These are phyloP conservation scores for Spea hammondii DNA, from an alignment of 2,797 vertebrate genomes.

Conservation along the genomic window DNA sequence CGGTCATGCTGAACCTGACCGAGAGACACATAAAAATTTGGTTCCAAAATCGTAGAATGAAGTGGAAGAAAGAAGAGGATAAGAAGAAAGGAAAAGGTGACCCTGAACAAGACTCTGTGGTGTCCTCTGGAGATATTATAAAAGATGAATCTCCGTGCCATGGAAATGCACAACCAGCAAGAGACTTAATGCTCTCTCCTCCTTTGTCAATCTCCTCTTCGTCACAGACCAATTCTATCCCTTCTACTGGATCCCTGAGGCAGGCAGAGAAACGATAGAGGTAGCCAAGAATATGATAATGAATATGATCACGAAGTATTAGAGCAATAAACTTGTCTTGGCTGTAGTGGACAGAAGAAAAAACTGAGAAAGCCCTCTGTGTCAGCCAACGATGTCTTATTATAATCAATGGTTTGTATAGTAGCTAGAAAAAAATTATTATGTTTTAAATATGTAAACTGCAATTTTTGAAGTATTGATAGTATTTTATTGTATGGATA, in stretches of 20 bases:
- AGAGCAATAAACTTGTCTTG: conserved; percentile 13
- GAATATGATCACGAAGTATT: conserved; percentile 34
- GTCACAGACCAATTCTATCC: conserved; percentile 58
- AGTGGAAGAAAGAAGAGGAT: conserved; percentile 98
- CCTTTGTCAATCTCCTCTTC: conserved; percentile 66
- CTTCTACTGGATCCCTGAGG: conserved; percentile 59
- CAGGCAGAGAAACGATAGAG: conserved; percentile 65
- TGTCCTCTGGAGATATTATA: conserved; percentile 82
- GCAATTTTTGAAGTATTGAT: not conserved
- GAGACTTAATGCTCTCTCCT: conserved; percentile 60
- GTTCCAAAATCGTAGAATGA: conserved; percentile 96
- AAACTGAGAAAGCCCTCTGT: not conserved
- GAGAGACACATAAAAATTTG: conserved; percentile 98
- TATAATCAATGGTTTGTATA: conserved; percentile 27
- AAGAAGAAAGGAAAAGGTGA: conserved; percentile 77
- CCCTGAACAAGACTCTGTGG: conserved; percentile 87
- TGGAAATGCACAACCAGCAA: conserved; percentile 52
- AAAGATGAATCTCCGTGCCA: conserved; percentile 65
- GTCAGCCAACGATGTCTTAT: conserved; percentile 1
- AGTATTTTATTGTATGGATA: conserved; percentile 1
- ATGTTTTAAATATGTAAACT: not conserved
- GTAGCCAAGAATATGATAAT: not conserved
- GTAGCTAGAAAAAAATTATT: not conserved
- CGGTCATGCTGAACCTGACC: conserved; percentile 91
- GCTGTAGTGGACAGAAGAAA: conserved; percentile 15